phyloP scores from a whole-genome alignment of 1,140 invertebrate genomes.

The Trichonephila clavata region DNA sequence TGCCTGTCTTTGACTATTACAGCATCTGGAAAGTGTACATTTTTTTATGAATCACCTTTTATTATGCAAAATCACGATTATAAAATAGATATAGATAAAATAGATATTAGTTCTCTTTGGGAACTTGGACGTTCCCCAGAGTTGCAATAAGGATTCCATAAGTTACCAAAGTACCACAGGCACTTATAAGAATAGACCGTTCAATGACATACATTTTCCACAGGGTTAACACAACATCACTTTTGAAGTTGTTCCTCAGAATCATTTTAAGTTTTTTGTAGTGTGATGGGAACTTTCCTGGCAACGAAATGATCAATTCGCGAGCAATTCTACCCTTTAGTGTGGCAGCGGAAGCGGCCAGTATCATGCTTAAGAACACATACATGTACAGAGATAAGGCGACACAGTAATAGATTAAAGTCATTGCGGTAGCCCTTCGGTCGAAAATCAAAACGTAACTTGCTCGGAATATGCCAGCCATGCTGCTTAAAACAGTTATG shows the following conservation, averaged over 20 bases:
- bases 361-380: background rate
- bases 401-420: background rate
- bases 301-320: background rate
- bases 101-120: background rate
- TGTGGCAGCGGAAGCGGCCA: background rate
- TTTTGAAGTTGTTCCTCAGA: background rate
- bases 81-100: too few relatives aligned
- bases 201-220: constrained; percentile 48
- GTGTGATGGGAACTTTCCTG: background rate
- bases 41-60: too few relatives aligned
- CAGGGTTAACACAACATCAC: background rate
- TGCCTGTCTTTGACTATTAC: too few relatives aligned
- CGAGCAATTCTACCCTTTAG: background rate
- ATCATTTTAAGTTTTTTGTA: constrained; percentile 11
- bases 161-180: background rate
- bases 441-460: background rate
- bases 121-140: background rate
- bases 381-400: background rate
- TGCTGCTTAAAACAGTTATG: background rate
- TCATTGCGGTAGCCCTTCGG: background rate
- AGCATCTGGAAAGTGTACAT: too few relatives aligned
- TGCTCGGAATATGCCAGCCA: constrained; percentile 20
- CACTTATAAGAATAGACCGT: constrained; percentile 7
- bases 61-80: too few relatives aligned
- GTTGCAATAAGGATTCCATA: constrained; percentile 29